phyloP scores from a whole-genome alignment of 2,113 vertebrate genomes.

The Sinocyclocheilus anophthalmus region DNA sequence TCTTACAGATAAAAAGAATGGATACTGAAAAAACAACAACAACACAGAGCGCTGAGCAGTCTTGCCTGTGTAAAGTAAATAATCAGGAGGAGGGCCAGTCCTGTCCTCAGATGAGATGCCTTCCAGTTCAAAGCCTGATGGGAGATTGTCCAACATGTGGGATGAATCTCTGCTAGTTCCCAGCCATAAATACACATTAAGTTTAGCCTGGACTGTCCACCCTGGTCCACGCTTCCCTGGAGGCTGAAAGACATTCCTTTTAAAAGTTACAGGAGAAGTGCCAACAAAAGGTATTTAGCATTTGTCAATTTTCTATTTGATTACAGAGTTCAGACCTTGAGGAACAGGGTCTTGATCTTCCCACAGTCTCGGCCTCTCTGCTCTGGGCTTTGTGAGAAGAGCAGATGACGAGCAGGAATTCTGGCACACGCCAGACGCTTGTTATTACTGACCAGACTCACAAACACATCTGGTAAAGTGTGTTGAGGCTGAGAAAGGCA shows the following conservation, averaged over 20 bases:
- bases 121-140: conserved; percentile 76
- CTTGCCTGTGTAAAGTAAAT: conserved; percentile 80
- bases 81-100: conserved; percentile 62
- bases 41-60: not conserved
- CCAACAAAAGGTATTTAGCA: not conserved
- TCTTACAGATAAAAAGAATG: too few species aligned
- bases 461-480: conserved; percentile 89
- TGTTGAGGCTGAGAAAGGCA: conserved; percentile 85
- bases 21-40: not conserved
- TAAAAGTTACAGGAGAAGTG: not conserved
- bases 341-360: conserved; percentile 90
- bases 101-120: conserved; percentile 54
- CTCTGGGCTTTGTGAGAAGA: conserved; percentile 79
- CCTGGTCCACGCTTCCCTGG: conserved; percentile 84
- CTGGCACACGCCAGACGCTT: conserved; percentile 88
- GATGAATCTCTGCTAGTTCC: conserved; percentile 74
- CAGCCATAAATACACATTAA: conserved; percentile 90
- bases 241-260: conserved; percentile 71
- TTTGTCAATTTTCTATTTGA: not conserved
- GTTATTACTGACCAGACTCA: conserved; percentile 95
- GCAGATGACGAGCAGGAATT: conserved; percentile 80
- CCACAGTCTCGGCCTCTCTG: conserved; percentile 86
- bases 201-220: conserved; percentile 86
- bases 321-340: conserved; percentile 79
- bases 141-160: conserved; percentile 84